Percentiles rank a stretch among this genome's conserved stretches.
Conservation (phyloP, 2,888 invertebrate species). For the Pheosia tremula region DNA sequence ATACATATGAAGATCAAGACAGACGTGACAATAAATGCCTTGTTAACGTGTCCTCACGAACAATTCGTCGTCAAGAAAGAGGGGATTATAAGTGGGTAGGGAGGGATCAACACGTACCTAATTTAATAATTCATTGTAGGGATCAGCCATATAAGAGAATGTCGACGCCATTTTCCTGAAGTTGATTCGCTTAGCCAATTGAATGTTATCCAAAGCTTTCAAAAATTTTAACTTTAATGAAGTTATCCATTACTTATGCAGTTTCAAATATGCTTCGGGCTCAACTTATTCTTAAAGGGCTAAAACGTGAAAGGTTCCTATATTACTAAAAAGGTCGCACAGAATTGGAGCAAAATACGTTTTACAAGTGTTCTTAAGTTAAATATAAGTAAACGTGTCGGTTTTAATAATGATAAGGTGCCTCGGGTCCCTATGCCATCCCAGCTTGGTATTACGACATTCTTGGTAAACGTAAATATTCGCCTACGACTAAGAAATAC, state of each 20-base stretch:
- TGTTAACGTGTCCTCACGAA: not conserved
- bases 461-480: too few relatives aligned
- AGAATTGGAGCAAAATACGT: not conserved
- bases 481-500: too few relatives aligned
- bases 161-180: too few relatives aligned
- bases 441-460: too few relatives aligned
- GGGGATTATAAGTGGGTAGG: slow-evolving; percentile 1
- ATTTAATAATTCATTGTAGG: not conserved
- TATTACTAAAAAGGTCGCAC: not conserved
- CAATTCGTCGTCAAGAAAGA: slow-evolving; percentile 3
- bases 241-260: not conserved
- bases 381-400: not conserved
- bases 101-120: not conserved
- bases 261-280: not conserved
- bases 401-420: too few relatives aligned
- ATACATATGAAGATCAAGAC: not conserved
- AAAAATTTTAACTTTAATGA: too few relatives aligned
- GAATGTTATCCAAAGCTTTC: too few relatives aligned
- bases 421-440: too few relatives aligned
- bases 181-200: too few relatives aligned
- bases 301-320: not conserved
- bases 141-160: too few relatives aligned
- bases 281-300: not conserved
- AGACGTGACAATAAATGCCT: slow-evolving; percentile 1
- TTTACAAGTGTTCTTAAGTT: not conserved